Percentiles rank a stretch among this genome's conserved stretches.
phyloP scores from a whole-genome alignment of 1,140 invertebrate species.

The Calycopis cecrops region DNA sequence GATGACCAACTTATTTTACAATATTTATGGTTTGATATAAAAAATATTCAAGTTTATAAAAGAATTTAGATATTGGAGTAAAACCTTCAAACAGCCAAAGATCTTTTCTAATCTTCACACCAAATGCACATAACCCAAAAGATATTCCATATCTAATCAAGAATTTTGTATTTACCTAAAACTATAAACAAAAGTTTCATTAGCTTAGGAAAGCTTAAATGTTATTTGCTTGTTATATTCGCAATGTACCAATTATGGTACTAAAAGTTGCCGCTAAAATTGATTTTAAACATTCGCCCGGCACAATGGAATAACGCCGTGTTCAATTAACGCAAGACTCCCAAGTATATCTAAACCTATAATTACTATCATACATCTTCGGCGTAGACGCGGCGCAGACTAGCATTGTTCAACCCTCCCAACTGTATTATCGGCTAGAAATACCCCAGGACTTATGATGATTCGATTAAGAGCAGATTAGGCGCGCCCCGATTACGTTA shows the following conservation, averaged over 20 bases:
- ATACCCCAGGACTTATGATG: slow-evolving; percentile 52
- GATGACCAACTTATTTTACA: too few relatives aligned
- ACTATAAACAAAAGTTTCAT: too few relatives aligned
- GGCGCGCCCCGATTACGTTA: slow-evolving; percentile 50
- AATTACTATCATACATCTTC: slow-evolving; percentile 51
- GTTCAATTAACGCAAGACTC: slow-evolving; percentile 47
- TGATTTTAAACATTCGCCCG: slow-evolving; percentile 1
- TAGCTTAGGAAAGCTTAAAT: too few relatives aligned
- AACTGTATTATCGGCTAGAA: slow-evolving; percentile 45
- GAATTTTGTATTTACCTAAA: too few relatives aligned
- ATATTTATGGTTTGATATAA: too few relatives aligned
- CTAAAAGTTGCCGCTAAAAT: slow-evolving; percentile 10
- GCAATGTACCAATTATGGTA: slow-evolving; percentile 1
- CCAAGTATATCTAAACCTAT: slow-evolving; percentile 36
- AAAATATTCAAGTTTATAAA: too few relatives aligned
- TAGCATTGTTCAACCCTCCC: slow-evolving; percentile 37
- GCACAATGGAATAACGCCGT: slow-evolving; percentile 23
- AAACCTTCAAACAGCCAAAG: too few relatives aligned
- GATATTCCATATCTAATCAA: too few relatives aligned
- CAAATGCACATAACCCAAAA: too few relatives aligned
- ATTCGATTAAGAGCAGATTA: slow-evolving; percentile 66
- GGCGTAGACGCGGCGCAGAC: slow-evolving; percentile 40
- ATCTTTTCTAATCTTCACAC: too few relatives aligned
- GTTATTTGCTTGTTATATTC: background rate
- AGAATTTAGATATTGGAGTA: too few relatives aligned